Percentiles rank a stretch among this genome's conserved stretches.
Evolutionary conservation across 1,140 invertebrate genomes (phyloP).

Genomic region (Campoletis sonorensis): DNA sequence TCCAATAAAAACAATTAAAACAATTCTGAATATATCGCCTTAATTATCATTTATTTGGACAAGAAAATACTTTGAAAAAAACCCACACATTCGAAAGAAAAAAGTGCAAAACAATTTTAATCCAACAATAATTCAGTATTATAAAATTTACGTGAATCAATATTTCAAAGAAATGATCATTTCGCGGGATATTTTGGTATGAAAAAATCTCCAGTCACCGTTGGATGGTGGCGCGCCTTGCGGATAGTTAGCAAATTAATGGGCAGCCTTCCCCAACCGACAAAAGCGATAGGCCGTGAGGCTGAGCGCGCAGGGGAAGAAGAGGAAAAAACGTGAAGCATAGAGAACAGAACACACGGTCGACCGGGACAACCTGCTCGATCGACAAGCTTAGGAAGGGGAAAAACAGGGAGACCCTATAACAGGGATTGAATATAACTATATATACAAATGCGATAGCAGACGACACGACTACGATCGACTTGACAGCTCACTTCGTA

Average conservation of each 20-base stretch:
- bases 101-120: no score
- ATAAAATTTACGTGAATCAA: background rate
- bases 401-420: slow-evolving; percentile 28
- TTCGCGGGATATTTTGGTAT: background rate
- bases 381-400: slow-evolving; percentile 21
- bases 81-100: no score
- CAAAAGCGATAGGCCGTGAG: no score
- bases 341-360: slow-evolving; percentile 4
- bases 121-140: background rate
- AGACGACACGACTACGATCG: slow-evolving; percentile 63
- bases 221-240: background rate
- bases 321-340: background rate
- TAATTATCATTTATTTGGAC: no score
- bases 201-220: background rate
- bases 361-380: slow-evolving; percentile 17
- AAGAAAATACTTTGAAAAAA: no score
- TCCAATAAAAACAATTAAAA: no score
- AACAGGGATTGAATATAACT: background rate
- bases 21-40: no score
- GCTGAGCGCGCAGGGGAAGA: background rate
- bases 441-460: slow-evolving; percentile 54
- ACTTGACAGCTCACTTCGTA: slow-evolving; percentile 68
- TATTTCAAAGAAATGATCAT: background rate
- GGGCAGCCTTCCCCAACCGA: background rate
- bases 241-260: background rate